Percentiles rank a stretch among this genome's conserved stretches.
These are phyloP conservation scores for Amblyopsis rosae DNA, from an alignment of 2,113 vertebrate genomes.

Conservation along the genomic window DNA sequence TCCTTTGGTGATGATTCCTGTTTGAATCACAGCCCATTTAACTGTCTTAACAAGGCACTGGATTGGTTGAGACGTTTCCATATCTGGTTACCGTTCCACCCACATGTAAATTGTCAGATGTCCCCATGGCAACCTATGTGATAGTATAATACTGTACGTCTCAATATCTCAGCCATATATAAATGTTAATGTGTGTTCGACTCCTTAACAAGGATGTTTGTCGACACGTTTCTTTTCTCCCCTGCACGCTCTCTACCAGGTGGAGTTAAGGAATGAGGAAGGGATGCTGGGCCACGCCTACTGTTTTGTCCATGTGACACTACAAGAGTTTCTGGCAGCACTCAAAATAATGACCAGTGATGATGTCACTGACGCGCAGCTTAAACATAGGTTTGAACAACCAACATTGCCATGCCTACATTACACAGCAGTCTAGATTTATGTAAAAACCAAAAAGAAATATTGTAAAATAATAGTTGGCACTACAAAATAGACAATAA, in stretches of 20 bases:
- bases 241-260: slow-evolving; percentile 45
- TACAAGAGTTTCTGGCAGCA: slow-evolving; percentile 90
- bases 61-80: too few relatives aligned
- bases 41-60: too few relatives aligned
- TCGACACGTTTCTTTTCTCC: neutral
- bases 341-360: slow-evolving; percentile 83
- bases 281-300: slow-evolving; percentile 66
- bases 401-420: neutral
- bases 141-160: too few relatives aligned
- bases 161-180: too few relatives aligned
- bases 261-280: slow-evolving; percentile 69
- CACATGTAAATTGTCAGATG: too few relatives aligned
- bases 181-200: neutral
- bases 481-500: too few relatives aligned
- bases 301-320: slow-evolving; percentile 84
- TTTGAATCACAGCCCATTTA: too few relatives aligned
- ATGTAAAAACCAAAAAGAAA: too few relatives aligned
- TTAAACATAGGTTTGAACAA: slow-evolving; percentile 68
- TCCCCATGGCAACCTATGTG: neutral
- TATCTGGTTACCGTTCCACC: too few relatives aligned
- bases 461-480: neutral
- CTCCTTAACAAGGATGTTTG: neutral
- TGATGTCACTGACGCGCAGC: slow-evolving; percentile 58
- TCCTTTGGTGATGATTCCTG: too few relatives aligned
- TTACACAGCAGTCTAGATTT: neutral